Conservation (phyloP, 2,797 vertebrate species). For the Sebastes cheni region DNA sequence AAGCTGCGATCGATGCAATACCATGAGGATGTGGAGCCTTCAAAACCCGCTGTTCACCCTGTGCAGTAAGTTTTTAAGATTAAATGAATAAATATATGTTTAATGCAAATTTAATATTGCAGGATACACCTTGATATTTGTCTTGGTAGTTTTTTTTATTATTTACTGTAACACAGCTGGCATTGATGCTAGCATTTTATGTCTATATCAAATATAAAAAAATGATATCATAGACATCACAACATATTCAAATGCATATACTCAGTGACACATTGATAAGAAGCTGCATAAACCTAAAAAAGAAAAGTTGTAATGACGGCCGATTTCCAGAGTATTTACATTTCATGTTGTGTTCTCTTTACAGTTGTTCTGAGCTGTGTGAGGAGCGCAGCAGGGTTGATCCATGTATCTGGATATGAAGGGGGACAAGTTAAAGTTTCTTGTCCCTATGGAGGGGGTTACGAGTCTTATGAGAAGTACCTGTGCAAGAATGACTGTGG, state of each 20-base stretch:
- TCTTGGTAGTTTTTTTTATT: not conserved
- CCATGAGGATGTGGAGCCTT: slow-evolving; percentile 8
- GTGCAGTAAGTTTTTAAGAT: slow-evolving; percentile 42
- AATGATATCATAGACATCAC: not conserved
- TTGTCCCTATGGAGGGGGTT: not conserved
- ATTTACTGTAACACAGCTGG: not conserved
- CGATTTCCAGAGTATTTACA: not conserved
- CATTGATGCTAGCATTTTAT: not conserved
- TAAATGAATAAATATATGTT: not conserved
- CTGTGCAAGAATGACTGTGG: slow-evolving; percentile 56
- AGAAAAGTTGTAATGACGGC: fast-evolving
- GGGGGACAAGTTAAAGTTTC: not conserved
- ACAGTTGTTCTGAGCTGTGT: slow-evolving; percentile 25
- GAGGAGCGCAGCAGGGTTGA: not conserved
- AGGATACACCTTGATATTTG: not conserved
- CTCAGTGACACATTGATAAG: not conserved
- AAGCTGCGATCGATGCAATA: not conserved
- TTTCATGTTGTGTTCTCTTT: not conserved
- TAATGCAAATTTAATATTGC: not conserved
- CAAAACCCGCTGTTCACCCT: not conserved
- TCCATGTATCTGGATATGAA: slow-evolving; percentile 35
- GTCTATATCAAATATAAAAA: not conserved
- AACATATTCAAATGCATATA: not conserved
- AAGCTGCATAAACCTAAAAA: too few relatives aligned
- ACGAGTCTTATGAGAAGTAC: slow-evolving; percentile 60